Conservation (phyloP, 2,113 vertebrate genomes). For the Melanerpes formicivorus region DNA sequence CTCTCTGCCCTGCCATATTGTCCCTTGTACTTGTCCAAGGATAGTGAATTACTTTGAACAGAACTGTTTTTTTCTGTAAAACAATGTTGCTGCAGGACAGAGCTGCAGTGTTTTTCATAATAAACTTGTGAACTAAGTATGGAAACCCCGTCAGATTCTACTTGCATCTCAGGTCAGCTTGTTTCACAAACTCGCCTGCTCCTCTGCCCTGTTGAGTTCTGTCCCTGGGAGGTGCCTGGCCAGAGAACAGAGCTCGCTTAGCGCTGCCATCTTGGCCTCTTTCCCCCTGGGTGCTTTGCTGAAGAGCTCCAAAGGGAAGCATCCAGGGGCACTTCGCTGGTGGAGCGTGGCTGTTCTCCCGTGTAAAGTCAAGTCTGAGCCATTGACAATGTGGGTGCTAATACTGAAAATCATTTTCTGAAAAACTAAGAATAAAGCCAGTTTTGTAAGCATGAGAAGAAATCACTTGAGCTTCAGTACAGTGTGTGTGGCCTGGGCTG, state of each 20-base stretch:
- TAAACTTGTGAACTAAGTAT: conserved; percentile 87
- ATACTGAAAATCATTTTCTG: not conserved
- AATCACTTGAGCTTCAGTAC: not conserved
- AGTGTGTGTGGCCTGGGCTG: not conserved
- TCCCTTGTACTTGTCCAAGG: conserved; percentile 80
- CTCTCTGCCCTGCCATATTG: conserved; percentile 71
- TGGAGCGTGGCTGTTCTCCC: not conserved
- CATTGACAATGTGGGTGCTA: conserved; percentile 47
- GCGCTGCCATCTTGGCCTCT: not conserved
- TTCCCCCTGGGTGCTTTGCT: conserved; percentile 13
- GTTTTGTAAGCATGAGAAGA: conserved; percentile 49
- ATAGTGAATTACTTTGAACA: conserved; percentile 81
- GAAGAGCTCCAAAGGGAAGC: not conserved
- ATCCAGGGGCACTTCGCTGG: not conserved
- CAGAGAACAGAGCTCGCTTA: not conserved
- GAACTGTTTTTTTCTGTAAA: conserved; percentile 81
- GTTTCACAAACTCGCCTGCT: conserved; percentile 63
- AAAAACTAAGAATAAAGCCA: conserved; percentile 47
- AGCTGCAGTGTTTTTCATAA: conserved; percentile 85
- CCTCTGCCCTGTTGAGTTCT: not conserved
- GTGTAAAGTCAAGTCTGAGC: not conserved
- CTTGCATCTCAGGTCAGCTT: conserved; percentile 75
- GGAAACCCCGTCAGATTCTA: conserved; percentile 78
- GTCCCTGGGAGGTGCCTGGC: not conserved
- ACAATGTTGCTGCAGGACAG: conserved; percentile 79